Evolutionary conservation across 2,888 invertebrate species (phyloP).

Genomic region (Gibbula magus): DNA sequence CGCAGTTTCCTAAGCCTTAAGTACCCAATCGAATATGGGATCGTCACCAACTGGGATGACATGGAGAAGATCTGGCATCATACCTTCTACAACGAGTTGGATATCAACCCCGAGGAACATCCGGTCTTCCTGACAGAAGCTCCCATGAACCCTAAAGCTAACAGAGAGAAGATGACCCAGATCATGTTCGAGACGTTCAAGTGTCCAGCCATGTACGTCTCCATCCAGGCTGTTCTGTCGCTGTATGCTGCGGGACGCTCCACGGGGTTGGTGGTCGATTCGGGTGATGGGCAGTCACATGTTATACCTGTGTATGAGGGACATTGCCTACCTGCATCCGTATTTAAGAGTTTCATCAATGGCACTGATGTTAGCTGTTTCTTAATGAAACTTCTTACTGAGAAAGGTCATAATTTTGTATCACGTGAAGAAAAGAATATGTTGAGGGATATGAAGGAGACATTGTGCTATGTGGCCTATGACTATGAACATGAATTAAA

Average conservation of each 20-base stretch:
- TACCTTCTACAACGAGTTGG: too few relatives aligned
- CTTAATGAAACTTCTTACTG: conserved; percentile 76
- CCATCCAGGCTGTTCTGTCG: conserved; percentile 82
- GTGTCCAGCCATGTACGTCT: conserved; percentile 83
- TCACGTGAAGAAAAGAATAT: conserved; percentile 90
- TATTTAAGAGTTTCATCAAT: conserved; percentile 30
- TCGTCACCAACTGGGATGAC: conserved; percentile 71
- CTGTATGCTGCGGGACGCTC: conserved; percentile 94
- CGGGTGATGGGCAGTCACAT: conserved; percentile 93
- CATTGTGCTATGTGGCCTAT: background rate
- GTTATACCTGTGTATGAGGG: conserved; percentile 85
- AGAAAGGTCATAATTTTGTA: conserved; percentile 63
- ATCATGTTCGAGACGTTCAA: conserved; percentile 28
- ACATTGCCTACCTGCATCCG: conserved; percentile 75
- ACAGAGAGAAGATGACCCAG: conserved; percentile 93
- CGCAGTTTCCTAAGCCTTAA: too few relatives aligned
- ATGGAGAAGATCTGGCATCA: conserved; percentile 73
- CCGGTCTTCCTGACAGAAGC: too few relatives aligned
- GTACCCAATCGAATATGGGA: conserved; percentile 69
- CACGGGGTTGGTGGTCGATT: conserved; percentile 93
- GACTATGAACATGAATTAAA: conserved; percentile 91
- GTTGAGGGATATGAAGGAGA: conserved; percentile 78
- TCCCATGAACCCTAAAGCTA: too few relatives aligned
- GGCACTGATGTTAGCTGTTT: conserved; percentile 63
- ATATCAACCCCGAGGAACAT: too few relatives aligned